Evolutionary conservation across 2,888 invertebrate genomes (phyloP), one percentile per base, ranked within the genome.

Genomic region (Leptopterna dolabrata): DNA sequence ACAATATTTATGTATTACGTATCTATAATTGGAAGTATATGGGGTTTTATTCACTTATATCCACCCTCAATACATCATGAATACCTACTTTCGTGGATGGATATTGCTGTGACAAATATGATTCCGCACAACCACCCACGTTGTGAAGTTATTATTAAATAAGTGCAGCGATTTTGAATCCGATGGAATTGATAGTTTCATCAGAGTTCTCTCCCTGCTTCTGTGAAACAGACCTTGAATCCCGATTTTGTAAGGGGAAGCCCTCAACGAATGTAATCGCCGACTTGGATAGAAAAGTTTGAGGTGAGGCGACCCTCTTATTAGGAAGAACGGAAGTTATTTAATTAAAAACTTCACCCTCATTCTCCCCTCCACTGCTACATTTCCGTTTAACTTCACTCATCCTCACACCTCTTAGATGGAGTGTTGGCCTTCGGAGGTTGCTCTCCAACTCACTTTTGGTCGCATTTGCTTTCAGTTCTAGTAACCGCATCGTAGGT

Each of bases 241-340:
- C n/a, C 51, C 14, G 16, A 51, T 51, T 51, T n/a, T n/a, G n/a
- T 16, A n/a, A 51, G 24, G 24, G 24, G 63, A 63, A 63, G 9
- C 63, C 63, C 27, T 63, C 63, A 63, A 63, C 24, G 24, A 63
- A 63, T 63, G 63, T 63, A 63, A 63, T 63, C 63, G 24, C 13
- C 63, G 63, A 63, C 63, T 63, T 63, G 19, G 4, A 63, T 24
- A 63, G 24, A 13, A 63, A 63, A 63, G 63, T 63, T 63, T 24
- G 24, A 63, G 63, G 24, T 63, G 27, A 11, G 13, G 27, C 11
- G 63, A 63, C 63, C 78, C 47, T 47, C 47, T 78, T 78, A 78
- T 78, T 78, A 78, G 24, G 78, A 78, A 78, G 78, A 78, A 78
- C 43, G 78, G 78, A 78, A 78, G 45, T 78, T 78, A 78, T 78